Conservation (phyloP, 2,888 invertebrate genomes). For the Orthonevra nobilis region DNA sequence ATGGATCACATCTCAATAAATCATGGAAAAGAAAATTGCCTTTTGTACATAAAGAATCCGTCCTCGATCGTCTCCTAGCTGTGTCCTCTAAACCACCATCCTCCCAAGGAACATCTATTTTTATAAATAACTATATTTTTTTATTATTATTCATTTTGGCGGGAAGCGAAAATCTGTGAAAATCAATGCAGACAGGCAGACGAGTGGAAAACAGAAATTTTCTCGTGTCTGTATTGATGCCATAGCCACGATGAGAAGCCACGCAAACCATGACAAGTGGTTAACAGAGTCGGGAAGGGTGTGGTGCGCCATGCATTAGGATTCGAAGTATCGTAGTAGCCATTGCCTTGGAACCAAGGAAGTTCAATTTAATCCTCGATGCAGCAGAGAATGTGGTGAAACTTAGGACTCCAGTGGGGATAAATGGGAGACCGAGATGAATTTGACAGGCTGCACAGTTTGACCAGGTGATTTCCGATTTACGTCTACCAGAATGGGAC, state of each 20-base stretch:
- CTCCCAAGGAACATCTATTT: constrained; percentile 15
- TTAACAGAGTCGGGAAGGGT: constrained; percentile 1
- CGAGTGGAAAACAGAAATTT: constrained; percentile 45
- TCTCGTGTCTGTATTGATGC: constrained; percentile 67
- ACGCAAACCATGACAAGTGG: constrained; percentile 46
- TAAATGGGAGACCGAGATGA: constrained; percentile 60
- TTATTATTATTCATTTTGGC: background rate
- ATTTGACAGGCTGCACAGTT: constrained; percentile 60
- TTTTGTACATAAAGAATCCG: constrained; percentile 63
- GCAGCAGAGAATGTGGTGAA: constrained; percentile 6
- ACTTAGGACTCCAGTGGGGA: constrained; percentile 16
- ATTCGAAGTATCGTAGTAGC: constrained; percentile 51
- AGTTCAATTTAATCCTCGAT: constrained; percentile 37
- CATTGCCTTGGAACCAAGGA: constrained; percentile 46
- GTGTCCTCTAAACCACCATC: constrained; percentile 38
- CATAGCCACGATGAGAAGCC: too few relatives aligned
- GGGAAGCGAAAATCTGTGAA: constrained; percentile 64
- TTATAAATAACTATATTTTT: too few relatives aligned
- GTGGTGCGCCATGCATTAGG: constrained; percentile 58
- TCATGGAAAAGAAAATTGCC: constrained; percentile 45
- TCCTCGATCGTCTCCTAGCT: constrained; percentile 47
- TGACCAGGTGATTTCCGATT: constrained; percentile 66
- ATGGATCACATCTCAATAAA: constrained; percentile 66
- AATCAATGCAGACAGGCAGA: constrained; percentile 61
- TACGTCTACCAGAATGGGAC: too few relatives aligned